phyloP scores from a whole-genome alignment of 2,888 invertebrate species.

The Muscina levida region DNA sequence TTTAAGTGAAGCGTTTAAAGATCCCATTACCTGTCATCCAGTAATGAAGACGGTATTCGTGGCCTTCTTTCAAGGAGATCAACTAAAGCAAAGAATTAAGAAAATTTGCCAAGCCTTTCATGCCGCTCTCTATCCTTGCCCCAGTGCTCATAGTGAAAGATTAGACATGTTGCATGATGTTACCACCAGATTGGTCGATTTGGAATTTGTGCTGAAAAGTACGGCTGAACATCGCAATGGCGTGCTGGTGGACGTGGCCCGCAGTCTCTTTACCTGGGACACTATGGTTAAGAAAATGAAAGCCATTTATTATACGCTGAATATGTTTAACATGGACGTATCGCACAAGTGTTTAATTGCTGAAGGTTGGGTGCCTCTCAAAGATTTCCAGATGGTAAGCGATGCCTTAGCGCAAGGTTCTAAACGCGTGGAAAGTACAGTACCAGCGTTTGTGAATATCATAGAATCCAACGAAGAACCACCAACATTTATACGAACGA shows the following conservation, averaged over 20 bases:
- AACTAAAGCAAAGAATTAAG: constrained; percentile 90
- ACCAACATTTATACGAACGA: constrained; percentile 95
- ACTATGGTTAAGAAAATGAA: constrained; percentile 93
- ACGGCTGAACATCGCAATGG: constrained; percentile 92
- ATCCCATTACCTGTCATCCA: constrained; percentile 85
- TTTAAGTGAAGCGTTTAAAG: constrained; percentile 87
- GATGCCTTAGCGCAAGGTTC: constrained; percentile 90
- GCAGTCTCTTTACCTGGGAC: constrained; percentile 90
- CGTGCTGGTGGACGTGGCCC: constrained; percentile 89
- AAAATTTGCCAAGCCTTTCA: constrained; percentile 94
- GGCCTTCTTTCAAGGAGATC: constrained; percentile 91
- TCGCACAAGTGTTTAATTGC: constrained; percentile 94
- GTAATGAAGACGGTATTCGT: constrained; percentile 91
- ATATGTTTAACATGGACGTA: constrained; percentile 95
- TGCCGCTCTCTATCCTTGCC: constrained; percentile 92
- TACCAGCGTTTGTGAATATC: constrained; percentile 95
- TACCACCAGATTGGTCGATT: constrained; percentile 89
- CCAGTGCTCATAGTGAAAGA: constrained; percentile 88
- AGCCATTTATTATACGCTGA: constrained; percentile 95
- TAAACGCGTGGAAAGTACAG: constrained; percentile 90
- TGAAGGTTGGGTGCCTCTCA: constrained; percentile 92
- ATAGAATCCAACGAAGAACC: constrained; percentile 90
- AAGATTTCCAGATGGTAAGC: constrained; percentile 87
- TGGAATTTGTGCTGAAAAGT: constrained; percentile 88
- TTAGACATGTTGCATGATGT: constrained; percentile 91